phyloP scores from a whole-genome alignment of 2,797 vertebrate species.

The Epinephelus awoara region DNA sequence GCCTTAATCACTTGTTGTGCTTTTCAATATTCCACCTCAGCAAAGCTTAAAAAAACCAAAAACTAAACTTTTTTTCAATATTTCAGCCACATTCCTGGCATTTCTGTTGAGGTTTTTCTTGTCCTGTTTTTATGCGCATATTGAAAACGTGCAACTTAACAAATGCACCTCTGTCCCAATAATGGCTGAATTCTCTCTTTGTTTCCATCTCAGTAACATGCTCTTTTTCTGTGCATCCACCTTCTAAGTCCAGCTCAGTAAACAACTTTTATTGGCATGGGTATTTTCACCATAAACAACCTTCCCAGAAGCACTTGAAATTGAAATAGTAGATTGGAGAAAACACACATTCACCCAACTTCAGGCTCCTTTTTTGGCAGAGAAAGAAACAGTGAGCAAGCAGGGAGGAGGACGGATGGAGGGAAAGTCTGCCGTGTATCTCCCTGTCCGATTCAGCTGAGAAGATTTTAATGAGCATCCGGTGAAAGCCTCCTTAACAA shows the following conservation, averaged over 20 bases:
- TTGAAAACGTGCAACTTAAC: not conserved
- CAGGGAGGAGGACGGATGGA: conserved; percentile 13
- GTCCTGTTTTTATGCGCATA: not conserved
- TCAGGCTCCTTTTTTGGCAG: conserved; percentile 32
- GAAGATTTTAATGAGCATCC: conserved; percentile 70
- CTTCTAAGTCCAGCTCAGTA: conserved; percentile 25
- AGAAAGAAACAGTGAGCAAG: conserved; percentile 27
- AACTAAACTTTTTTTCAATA: not conserved
- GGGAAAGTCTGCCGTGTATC: conserved; percentile 29
- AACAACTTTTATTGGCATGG: conserved; percentile 44
- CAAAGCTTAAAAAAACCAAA: too few species aligned
- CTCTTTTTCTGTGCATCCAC: conserved; percentile 23
- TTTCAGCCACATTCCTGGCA: not conserved
- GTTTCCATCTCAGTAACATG: conserved; percentile 34
- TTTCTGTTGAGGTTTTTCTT: not conserved
- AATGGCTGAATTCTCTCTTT: not conserved
- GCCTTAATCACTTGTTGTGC: too few species aligned
- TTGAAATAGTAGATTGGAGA: conserved; percentile 43
- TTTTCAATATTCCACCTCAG: too few species aligned
- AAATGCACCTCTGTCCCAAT: not conserved
- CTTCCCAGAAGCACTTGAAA: conserved; percentile 51
- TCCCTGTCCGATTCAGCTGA: conserved; percentile 56
- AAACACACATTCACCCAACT: conserved; percentile 35
- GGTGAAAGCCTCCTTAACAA: conserved; percentile 47
- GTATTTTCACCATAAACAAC: conserved; percentile 46